phyloP scores from a whole-genome alignment of 1,140 invertebrate genomes.

The Drosophila albomicans region DNA sequence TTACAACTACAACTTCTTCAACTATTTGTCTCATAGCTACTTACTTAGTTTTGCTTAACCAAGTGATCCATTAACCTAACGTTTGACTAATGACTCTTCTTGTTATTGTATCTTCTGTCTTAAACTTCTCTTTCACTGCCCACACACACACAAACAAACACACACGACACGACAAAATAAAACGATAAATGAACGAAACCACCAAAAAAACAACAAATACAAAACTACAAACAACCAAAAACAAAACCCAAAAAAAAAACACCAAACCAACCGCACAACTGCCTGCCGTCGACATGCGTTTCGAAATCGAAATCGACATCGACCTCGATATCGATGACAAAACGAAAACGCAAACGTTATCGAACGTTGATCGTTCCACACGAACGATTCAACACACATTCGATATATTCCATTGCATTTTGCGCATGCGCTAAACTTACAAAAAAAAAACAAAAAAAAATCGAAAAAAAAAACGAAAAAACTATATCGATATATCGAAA shows the following conservation, averaged over 20 bases:
- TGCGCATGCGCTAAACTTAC: constrained; percentile 17
- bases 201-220: constrained; percentile 19
- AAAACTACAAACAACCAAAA: constrained; percentile 13
- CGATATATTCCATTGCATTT: constrained; percentile 31
- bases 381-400: background rate
- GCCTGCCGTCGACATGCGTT: constrained; percentile 56
- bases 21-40: constrained; percentile 58
- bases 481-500: constrained; percentile 5
- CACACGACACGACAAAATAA: constrained; percentile 23
- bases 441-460: background rate
- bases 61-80: constrained; percentile 74
- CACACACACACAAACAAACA: constrained; percentile 44
- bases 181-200: constrained; percentile 27
- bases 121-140: constrained; percentile 81
- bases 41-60: constrained; percentile 63
- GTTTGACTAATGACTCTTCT: constrained; percentile 81
- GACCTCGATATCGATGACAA: constrained; percentile 4
- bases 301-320: constrained; percentile 32
- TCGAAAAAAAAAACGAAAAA: background rate
- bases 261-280: constrained; percentile 69
- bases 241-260: constrained; percentile 14
- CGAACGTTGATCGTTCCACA: constrained; percentile 13
- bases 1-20: constrained; percentile 31
- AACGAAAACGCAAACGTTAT: constrained; percentile 14
- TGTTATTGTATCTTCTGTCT: constrained; percentile 84